phyloP scores from a whole-genome alignment of 1,140 invertebrate genomes.

The Drosophila subobscura region DNA sequence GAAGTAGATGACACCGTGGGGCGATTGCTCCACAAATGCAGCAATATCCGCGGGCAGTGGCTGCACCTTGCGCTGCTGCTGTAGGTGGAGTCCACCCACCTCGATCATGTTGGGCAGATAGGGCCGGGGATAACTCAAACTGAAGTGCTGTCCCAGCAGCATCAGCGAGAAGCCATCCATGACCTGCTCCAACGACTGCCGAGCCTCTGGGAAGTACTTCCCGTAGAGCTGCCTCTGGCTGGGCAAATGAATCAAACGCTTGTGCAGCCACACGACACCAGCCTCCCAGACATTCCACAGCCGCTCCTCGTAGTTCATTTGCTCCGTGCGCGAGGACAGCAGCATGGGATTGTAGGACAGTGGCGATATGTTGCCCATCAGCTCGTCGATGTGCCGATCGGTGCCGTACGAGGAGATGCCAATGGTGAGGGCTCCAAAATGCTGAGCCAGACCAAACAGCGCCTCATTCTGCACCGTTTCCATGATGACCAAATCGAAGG shows the following conservation, averaged over 20 bases:
- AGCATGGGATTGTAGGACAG: conserved; percentile 80
- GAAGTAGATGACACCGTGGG: conserved; percentile 88
- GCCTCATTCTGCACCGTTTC: conserved; percentile 75
- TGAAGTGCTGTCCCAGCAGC: conserved; percentile 86
- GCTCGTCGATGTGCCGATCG: conserved; percentile 64
- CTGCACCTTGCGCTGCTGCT: conserved; percentile 74
- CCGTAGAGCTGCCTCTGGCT: conserved; percentile 77
- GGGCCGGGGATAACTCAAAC: conserved; percentile 85
- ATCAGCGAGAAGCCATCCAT: conserved; percentile 84
- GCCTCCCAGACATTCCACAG: conserved; percentile 77
- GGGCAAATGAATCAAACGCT: conserved; percentile 55
- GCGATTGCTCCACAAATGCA: conserved; percentile 85
- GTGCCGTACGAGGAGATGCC: conserved; percentile 75
- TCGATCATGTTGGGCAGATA: conserved; percentile 85
- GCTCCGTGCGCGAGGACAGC: conserved; percentile 62
- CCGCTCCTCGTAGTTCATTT: conserved; percentile 84
- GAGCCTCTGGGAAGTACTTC: conserved; percentile 74
- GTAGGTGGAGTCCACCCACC: conserved; percentile 85
- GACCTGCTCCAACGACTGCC: conserved; percentile 49
- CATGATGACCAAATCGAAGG: conserved; percentile 71
- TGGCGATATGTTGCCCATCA: conserved; percentile 72
- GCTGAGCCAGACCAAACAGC: conserved; percentile 67
- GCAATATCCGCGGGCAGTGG: conserved; percentile 79
- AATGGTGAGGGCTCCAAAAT: conserved; percentile 73
- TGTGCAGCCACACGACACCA: conserved; percentile 38